Evolutionary conservation across 2,797 vertebrate genomes (phyloP).

Genomic region (Lithobates sylvaticus): DNA sequence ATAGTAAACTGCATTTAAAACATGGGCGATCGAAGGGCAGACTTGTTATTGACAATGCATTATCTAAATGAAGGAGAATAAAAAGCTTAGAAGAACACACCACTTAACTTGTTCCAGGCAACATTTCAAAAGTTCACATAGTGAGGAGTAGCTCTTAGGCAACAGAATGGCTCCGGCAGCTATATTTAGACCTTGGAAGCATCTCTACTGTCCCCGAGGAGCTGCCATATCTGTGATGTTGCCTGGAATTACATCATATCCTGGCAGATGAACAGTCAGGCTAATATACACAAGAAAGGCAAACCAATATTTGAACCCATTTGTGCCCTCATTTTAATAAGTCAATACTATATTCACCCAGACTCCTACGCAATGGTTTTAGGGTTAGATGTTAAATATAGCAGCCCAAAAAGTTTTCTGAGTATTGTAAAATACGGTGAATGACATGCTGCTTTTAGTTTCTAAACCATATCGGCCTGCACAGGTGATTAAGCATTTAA

Average conservation of each 20-base stretch:
- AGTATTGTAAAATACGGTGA: neutral
- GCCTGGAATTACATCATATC: conserved; percentile 55
- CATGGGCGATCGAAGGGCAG: conserved; percentile 24
- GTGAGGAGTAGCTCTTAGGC: conserved; percentile 44
- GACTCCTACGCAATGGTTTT: conserved; percentile 5
- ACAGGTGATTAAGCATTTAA: neutral
- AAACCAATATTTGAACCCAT: conserved; percentile 51
- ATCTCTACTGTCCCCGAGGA: conserved; percentile 45
- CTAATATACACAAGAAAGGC: neutral
- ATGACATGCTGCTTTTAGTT: neutral
- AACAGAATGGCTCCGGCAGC: conserved; percentile 31
- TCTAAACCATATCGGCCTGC: neutral
- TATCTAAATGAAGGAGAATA: conserved; percentile 29
- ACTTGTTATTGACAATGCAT: conserved; percentile 47
- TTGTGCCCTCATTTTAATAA: conserved; percentile 36
- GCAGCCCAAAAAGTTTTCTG: neutral
- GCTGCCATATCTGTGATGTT: conserved; percentile 49
- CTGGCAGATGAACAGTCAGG: conserved; percentile 35
- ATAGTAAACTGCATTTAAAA: conserved; percentile 51
- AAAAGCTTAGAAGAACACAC: conserved; percentile 42
- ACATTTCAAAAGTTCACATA: conserved; percentile 59
- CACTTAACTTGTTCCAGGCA: conserved; percentile 60
- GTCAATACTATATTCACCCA: conserved; percentile 21
- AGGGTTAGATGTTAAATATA: conserved; percentile 17
- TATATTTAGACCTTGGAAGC: conserved; percentile 55